Evolutionary conservation across 2,888 invertebrate species (phyloP).

Genomic region (Chrysotoxum bicinctum): DNA sequence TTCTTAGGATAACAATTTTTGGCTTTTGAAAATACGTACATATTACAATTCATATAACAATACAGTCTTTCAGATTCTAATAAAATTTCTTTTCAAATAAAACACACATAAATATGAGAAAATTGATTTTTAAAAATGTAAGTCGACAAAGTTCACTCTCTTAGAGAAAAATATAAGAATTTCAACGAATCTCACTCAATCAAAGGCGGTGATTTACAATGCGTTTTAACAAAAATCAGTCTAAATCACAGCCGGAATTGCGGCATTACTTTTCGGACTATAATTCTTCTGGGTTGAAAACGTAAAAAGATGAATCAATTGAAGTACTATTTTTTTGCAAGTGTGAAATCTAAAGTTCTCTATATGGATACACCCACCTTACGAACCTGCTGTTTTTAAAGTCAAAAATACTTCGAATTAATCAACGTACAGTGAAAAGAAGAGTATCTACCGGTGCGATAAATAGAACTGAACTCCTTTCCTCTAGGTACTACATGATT

Average conservation of each 20-base stretch:
- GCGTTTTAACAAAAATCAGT: background rate
- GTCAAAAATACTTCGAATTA: slow-evolving; percentile 38
- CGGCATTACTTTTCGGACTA: background rate
- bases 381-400: background rate
- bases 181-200: no score
- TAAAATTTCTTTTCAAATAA: no score
- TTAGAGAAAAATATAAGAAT: no score
- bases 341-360: slow-evolving; percentile 22
- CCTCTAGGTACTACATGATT: background rate
- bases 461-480: slow-evolving; percentile 23
- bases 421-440: slow-evolving; percentile 32
- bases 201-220: no score
- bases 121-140: no score
- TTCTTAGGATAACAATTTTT: no score
- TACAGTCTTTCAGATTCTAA: no score
- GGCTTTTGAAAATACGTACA: no score
- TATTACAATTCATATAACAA: no score
- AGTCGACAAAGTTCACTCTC: no score
- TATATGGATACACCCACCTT: background rate
- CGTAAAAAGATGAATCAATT: background rate
- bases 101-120: no score
- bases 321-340: slow-evolving; percentile 4
- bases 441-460: slow-evolving; percentile 13
- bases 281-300: background rate
- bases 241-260: background rate